Evolutionary conservation across 2,113 vertebrate species (phyloP).

Genomic region (Phalacrocorax carbo): DNA sequence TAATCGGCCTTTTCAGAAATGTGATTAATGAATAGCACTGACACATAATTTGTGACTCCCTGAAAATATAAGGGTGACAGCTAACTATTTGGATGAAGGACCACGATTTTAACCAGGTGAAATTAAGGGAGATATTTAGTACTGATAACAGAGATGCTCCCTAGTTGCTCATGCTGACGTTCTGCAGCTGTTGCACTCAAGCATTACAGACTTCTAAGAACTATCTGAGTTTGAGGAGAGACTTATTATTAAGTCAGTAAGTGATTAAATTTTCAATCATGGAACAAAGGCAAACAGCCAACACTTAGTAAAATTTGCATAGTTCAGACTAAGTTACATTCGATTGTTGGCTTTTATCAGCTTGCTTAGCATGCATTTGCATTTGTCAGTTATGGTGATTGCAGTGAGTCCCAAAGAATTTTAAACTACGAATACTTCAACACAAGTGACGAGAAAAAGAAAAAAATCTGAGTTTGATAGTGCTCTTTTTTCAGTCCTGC

Average conservation of each 20-base stretch:
- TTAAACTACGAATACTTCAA: neutral
- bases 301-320: neutral
- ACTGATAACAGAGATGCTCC: neutral
- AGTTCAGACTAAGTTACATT: neutral
- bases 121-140: neutral
- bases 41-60: neutral
- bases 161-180: neutral
- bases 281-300: constrained; percentile 10
- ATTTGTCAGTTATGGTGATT: neutral
- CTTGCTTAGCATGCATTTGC: neutral
- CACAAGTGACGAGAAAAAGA: neutral
- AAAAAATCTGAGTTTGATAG: neutral
- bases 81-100: neutral
- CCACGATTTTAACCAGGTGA: neutral
- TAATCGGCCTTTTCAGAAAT: neutral
- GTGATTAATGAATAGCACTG: neutral
- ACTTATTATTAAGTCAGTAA: neutral
- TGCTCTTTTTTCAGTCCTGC: neutral
- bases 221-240: neutral
- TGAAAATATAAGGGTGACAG: neutral
- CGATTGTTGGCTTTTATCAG: neutral
- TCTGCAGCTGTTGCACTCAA: neutral
- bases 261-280: constrained; percentile 22
- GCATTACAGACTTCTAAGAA: neutral
- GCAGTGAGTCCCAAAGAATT: neutral